phyloP scores from a whole-genome alignment of 2,113 vertebrate species.

The Sinosuthora webbiana region DNA sequence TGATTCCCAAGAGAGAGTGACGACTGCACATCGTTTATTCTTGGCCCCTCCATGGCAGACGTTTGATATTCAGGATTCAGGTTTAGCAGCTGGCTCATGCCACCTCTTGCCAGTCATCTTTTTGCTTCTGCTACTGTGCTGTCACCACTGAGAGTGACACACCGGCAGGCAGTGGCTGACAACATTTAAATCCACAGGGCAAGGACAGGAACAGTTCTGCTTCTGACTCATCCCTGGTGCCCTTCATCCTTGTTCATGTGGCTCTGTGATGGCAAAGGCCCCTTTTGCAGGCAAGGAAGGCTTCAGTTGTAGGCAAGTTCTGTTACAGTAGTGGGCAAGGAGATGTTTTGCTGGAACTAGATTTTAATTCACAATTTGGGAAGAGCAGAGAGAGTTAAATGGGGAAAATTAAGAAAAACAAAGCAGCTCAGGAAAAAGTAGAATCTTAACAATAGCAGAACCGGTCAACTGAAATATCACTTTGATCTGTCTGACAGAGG shows the following conservation, averaged over 20 bases:
- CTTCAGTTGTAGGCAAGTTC: not conserved
- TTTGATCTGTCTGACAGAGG: not conserved
- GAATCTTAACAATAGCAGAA: not conserved
- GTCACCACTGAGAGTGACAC: not conserved
- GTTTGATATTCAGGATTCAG: not conserved
- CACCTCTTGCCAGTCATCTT: not conserved
- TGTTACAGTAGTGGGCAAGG: not conserved
- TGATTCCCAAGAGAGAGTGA: not conserved
- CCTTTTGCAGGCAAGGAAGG: not conserved
- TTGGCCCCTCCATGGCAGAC: not conserved
- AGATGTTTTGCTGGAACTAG: not conserved
- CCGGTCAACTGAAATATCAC: not conserved
- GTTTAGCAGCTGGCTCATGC: not conserved
- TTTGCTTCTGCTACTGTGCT: not conserved
- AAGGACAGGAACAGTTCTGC: not conserved
- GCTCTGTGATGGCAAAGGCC: not conserved
- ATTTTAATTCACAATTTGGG: not conserved
- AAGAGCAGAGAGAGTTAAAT: not conserved
- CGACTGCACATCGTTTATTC: not conserved
- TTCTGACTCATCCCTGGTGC: not conserved
- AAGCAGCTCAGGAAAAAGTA: not conserved
- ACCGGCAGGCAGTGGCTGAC: fast-evolving
- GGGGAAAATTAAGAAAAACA: not conserved
- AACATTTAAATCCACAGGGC: not conserved
- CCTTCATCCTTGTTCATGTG: not conserved